phyloP scores from a whole-genome alignment of 2,888 invertebrate species.

The Ormyrus nitidulus region DNA sequence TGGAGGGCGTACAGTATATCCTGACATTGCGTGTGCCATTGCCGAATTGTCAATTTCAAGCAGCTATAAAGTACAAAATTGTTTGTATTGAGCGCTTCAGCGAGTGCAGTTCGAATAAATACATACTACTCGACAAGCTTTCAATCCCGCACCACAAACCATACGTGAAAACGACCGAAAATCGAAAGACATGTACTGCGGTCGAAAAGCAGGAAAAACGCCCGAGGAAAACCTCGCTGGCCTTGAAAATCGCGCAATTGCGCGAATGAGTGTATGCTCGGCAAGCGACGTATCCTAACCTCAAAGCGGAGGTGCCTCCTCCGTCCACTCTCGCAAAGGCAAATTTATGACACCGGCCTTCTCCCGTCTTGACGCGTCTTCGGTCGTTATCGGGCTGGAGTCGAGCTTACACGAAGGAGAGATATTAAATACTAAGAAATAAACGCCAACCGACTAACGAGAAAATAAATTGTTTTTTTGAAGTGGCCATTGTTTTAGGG shows the following conservation, averaged over 20 bases:
- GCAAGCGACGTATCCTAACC: slow-evolving; percentile 32
- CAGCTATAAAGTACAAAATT: not conserved
- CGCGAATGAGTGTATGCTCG: too few species aligned
- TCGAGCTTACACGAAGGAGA: too few species aligned
- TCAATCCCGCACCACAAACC: too few species aligned
- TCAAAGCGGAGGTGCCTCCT: slow-evolving; percentile 16
- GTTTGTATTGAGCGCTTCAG: not conserved
- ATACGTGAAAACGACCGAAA: too few species aligned
- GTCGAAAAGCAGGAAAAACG: too few species aligned
- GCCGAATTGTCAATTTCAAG: not conserved
- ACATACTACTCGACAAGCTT: too few species aligned
- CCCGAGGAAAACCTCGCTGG: not conserved
- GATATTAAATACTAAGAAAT: not conserved
- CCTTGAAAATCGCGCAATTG: slow-evolving; percentile 15
- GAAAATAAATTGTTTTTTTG: slow-evolving; percentile 12
- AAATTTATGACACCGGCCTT: too few species aligned
- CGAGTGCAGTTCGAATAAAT: not conserved
- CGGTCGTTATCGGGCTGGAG: too few species aligned
- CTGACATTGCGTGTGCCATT: slow-evolving; percentile 27
- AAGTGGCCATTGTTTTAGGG: slow-evolving; percentile 44
- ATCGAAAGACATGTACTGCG: too few species aligned
- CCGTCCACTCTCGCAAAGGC: too few species aligned
- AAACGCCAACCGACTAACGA: not conserved
- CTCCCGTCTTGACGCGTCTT: too few species aligned
- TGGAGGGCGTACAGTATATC: not conserved